phyloP scores from a whole-genome alignment of 2,113 vertebrate species.

The Oncorhynchus clarkii region DNA sequence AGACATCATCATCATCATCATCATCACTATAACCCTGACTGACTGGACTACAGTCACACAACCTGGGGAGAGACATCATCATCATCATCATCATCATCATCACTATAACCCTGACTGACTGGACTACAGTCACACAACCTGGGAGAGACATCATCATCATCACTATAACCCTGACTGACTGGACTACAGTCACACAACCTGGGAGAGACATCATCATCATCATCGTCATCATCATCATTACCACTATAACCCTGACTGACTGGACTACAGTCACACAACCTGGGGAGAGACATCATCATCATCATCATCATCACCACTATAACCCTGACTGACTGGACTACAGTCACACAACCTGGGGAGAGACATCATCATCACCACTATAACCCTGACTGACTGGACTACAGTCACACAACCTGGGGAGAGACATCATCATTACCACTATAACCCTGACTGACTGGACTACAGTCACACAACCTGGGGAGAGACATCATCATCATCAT shows the following conservation, averaged over 20 bases:
- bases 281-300: slow-evolving; percentile 19
- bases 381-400: too few relatives aligned
- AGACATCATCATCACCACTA: too few relatives aligned
- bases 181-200: slow-evolving; percentile 55
- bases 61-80: slow-evolving; percentile 42
- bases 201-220: not conserved
- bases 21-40: too few relatives aligned
- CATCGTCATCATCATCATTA: too few relatives aligned
- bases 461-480: not conserved
- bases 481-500: too few relatives aligned
- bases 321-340: slow-evolving; percentile 43
- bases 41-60: slow-evolving; percentile 48
- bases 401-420: too few relatives aligned
- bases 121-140: too few relatives aligned
- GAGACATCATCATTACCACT: too few relatives aligned
- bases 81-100: too few relatives aligned
- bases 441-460: too few relatives aligned
- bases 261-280: slow-evolving; percentile 50
- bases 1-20: not conserved
- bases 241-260: slow-evolving; percentile 23
- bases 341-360: slow-evolving; percentile 44
- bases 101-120: too few relatives aligned
- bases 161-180: slow-evolving; percentile 33
- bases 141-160: too few relatives aligned
- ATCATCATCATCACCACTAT: not conserved